These are phyloP conservation scores for Drosophila simulans DNA, from an alignment of 1,140 invertebrate species.

Conservation along the genomic window DNA sequence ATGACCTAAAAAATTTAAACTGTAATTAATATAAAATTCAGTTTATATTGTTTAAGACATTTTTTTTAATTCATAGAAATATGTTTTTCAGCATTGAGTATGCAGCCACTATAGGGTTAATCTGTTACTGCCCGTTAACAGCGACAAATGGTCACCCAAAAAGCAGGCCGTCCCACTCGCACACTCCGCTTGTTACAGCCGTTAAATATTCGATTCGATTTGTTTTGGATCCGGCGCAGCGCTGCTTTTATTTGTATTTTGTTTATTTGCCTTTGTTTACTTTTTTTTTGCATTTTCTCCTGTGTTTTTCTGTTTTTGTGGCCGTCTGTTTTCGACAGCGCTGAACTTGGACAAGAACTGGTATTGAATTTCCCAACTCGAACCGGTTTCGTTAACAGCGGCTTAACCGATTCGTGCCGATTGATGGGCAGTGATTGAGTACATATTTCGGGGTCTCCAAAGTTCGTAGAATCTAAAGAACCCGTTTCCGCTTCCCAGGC, in stretches of 20 bases:
- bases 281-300: constrained; percentile 29
- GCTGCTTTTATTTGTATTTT: constrained; percentile 30
- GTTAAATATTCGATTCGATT: constrained; percentile 32
- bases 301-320: constrained; percentile 54
- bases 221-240: constrained; percentile 25
- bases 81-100: not conserved
- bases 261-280: constrained; percentile 37
- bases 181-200: constrained; percentile 10
- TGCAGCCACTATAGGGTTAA: constrained; percentile 4
- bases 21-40: too few species aligned
- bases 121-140: constrained; percentile 22
- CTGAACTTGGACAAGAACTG: constrained; percentile 75
- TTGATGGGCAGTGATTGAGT: constrained; percentile 37
- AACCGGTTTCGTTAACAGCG: constrained; percentile 35
- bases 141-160: constrained; percentile 28
- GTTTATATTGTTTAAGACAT: too few species aligned
- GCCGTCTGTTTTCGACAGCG: constrained; percentile 45
- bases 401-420: constrained; percentile 26
- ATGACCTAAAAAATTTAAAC: too few species aligned
- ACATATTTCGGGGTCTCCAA: constrained; percentile 23
- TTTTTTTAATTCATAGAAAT: not conserved
- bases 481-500: constrained; percentile 54
- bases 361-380: constrained; percentile 56
- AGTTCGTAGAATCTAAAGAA: constrained; percentile 31
- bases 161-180: constrained; percentile 7